phyloP scores from a whole-genome alignment of 2,888 invertebrate species.

The Leistus spinibarbis region DNA sequence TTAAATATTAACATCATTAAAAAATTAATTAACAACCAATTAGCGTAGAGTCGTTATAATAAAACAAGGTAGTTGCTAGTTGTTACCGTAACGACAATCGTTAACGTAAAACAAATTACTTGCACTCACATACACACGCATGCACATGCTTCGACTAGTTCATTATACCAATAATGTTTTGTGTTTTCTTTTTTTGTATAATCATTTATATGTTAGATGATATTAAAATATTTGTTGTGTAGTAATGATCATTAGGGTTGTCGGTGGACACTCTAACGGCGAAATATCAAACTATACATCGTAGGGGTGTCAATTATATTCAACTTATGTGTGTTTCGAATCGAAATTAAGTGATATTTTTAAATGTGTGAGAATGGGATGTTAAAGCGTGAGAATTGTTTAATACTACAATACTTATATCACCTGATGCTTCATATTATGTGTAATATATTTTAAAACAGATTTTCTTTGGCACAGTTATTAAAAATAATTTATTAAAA shows the following conservation, averaged over 20 bases:
- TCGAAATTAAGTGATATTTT: neutral
- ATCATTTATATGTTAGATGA: neutral
- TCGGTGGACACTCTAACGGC: slow-evolving; percentile 4
- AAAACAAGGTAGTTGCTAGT: slow-evolving; percentile 5
- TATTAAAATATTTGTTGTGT: slow-evolving; percentile 17
- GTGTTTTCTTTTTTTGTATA: neutral
- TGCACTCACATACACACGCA: neutral
- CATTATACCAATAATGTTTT: neutral
- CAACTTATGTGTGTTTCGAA: neutral
- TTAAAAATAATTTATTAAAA: no score
- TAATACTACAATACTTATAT: no score
- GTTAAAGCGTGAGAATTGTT: neutral
- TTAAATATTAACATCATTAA: neutral
- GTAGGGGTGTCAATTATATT: neutral
- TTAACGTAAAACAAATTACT: slow-evolving; percentile 22
- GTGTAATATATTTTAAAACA: no score
- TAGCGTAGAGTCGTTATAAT: neutral
- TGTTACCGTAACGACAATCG: slow-evolving; percentile 26
- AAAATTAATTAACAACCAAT: slow-evolving; percentile 3
- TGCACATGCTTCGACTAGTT: neutral
- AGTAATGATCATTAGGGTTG: slow-evolving; percentile 15
- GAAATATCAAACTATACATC: neutral
- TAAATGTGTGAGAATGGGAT: no score
- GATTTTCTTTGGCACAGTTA: no score
- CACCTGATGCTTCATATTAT: no score